These are phyloP conservation scores for Chionis minor DNA, from an alignment of 2,113 vertebrate genomes.

Conservation along the genomic window DNA sequence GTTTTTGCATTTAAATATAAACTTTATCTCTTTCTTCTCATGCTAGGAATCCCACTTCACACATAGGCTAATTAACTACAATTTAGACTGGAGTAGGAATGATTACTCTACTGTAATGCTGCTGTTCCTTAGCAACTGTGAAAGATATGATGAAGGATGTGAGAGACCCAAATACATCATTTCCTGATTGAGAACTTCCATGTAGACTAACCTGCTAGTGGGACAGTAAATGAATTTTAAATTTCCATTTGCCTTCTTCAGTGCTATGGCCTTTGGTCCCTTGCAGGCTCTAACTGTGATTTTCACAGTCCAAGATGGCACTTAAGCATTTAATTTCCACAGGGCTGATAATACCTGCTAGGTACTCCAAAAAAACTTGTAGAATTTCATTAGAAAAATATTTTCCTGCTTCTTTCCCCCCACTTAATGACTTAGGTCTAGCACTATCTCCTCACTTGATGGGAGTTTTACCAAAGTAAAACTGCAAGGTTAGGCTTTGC, in stretches of 20 bases:
- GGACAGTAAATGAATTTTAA: background rate
- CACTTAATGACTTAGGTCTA: background rate
- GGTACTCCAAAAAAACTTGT: background rate
- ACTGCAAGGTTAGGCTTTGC: background rate
- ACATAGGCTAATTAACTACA: conserved; percentile 13
- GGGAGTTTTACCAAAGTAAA: background rate
- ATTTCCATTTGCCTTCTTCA: background rate
- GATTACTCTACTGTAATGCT: conserved; percentile 39
- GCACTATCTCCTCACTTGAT: background rate
- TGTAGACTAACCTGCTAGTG: background rate
- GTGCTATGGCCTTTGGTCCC: background rate
- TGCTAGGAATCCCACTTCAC: conserved; percentile 31
- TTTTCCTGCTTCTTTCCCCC: background rate
- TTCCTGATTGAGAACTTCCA: conserved; percentile 29
- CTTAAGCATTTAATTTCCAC: background rate
- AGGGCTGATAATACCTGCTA: background rate
- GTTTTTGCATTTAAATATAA: background rate
- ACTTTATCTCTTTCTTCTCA: background rate
- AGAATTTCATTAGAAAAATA: background rate
- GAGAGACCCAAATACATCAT: conserved; percentile 20
- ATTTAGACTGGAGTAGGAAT: conserved; percentile 9
- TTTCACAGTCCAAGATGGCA: background rate
- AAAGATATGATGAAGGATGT: background rate
- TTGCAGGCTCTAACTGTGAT: background rate
- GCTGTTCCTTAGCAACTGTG: conserved; percentile 57